Evolutionary conservation across 2,888 invertebrate genomes (phyloP).

Genomic region (Tachystola acroxantha): DNA sequence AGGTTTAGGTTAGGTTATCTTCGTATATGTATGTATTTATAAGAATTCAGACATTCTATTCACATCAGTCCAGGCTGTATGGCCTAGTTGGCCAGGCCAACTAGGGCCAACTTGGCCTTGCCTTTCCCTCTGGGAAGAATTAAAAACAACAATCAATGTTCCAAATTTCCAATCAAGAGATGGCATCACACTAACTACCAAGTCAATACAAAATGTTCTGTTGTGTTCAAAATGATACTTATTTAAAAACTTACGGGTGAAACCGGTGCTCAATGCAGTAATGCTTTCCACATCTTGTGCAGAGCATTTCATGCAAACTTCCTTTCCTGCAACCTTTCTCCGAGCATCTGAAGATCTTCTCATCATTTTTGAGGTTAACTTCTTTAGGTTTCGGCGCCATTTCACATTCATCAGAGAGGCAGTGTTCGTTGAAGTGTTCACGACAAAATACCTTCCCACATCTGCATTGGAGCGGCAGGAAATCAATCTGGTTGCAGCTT

Average conservation of each 20-base stretch:
- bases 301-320: conserved; percentile 81
- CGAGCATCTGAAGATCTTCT: conserved; percentile 75
- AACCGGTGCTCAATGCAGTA: conserved; percentile 84
- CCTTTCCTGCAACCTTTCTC: conserved; percentile 76
- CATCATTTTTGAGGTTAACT: conserved; percentile 52
- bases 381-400: conserved; percentile 58
- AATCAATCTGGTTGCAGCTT: conserved; percentile 83
- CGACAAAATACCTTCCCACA: conserved; percentile 83
- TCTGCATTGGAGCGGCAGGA: conserved; percentile 83
- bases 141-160: too few species aligned
- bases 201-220: too few species aligned
- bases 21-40: too few species aligned
- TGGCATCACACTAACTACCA: too few species aligned
- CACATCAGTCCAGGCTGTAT: too few species aligned
- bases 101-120: too few species aligned
- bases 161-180: too few species aligned
- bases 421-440: conserved; percentile 79
- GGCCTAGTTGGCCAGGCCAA: too few species aligned
- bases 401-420: conserved; percentile 71
- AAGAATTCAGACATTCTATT: too few species aligned
- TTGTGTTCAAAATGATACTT: too few species aligned
- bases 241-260: conserved; percentile 61
- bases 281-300: conserved; percentile 81
- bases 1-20: too few species aligned
- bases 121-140: too few species aligned